Evolutionary conservation across 2,113 vertebrate genomes (phyloP).

Genomic region (Xenotilapia longispinis): DNA sequence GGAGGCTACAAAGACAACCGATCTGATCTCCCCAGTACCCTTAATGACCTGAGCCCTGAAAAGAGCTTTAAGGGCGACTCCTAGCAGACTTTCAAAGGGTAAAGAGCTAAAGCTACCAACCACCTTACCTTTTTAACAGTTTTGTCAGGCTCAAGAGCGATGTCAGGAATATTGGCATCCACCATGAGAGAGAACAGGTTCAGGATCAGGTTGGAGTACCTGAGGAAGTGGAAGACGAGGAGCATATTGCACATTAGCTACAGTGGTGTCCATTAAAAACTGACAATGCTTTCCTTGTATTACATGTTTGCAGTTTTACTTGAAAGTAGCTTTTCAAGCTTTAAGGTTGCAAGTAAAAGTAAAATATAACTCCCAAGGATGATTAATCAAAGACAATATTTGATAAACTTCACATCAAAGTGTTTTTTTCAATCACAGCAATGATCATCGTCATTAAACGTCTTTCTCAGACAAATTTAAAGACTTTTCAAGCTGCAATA

Average conservation of each 20-base stretch:
- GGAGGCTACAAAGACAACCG: background rate
- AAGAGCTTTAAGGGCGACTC: background rate
- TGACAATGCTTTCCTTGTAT: too few relatives aligned
- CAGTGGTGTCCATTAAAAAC: background rate
- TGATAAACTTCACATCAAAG: background rate
- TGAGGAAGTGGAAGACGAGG: slow-evolving; percentile 29
- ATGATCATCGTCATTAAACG: background rate
- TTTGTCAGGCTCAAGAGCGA: slow-evolving; percentile 97
- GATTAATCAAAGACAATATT: background rate
- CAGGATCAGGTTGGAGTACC: slow-evolving; percentile 97
- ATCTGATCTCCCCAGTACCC: background rate
- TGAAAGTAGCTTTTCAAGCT: background rate
- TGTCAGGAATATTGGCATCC: slow-evolving; percentile 98
- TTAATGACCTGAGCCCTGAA: background rate
- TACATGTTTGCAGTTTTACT: background rate
- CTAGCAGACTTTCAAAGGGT: background rate
- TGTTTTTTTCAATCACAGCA: background rate
- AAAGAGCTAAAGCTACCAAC: background rate
- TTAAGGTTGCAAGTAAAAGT: background rate
- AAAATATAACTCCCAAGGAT: background rate
- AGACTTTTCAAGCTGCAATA: background rate
- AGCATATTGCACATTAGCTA: background rate
- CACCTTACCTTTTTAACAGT: slow-evolving; percentile 91
- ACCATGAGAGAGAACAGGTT: slow-evolving; percentile 99
- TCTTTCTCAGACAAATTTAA: background rate